Percentiles rank a stretch among this genome's conserved stretches.
Evolutionary conservation across 2,888 invertebrate genomes (phyloP).

Genomic region (Apomyelois bistriatella): DNA sequence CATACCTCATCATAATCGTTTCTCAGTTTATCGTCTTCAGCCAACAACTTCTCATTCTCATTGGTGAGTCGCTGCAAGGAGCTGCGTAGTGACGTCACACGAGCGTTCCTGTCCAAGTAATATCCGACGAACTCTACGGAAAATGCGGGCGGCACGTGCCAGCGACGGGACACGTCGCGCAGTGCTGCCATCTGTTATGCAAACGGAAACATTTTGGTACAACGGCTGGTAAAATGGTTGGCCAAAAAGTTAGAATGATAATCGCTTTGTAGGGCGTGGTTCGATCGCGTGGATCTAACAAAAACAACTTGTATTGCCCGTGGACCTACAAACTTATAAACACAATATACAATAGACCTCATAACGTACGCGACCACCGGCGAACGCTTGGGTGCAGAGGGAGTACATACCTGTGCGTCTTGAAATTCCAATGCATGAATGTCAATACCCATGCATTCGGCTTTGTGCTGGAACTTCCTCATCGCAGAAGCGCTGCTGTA

Average conservation of each 20-base stretch:
- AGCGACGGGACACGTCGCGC: conserved; percentile 93
- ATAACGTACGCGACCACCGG: no score
- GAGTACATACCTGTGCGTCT: conserved; percentile 84
- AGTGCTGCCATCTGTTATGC: conserved; percentile 82
- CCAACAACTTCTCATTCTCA: conserved; percentile 86
- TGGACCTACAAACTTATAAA: no score
- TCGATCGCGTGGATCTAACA: no score
- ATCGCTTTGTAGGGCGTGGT: no score
- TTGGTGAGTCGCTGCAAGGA: conserved; percentile 87
- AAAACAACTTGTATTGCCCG: no score
- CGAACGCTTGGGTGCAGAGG: no score
- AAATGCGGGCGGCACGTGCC: conserved; percentile 96
- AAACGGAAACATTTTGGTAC: neutral
- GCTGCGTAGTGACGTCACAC: conserved; percentile 88
- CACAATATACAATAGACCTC: no score
- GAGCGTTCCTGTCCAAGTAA: conserved; percentile 92
- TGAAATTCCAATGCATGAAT: conserved; percentile 89
- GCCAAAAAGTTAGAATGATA: no score
- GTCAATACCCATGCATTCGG: conserved; percentile 94
- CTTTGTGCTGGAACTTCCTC: conserved; percentile 89
- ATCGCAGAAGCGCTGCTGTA: conserved; percentile 95
- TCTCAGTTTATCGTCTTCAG: conserved; percentile 88
- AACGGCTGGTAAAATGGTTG: no score
- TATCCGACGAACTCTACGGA: conserved; percentile 97
- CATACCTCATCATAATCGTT: conserved; percentile 88